A percentile compares a stretch with the other conserved stretches of the same genome.
Evolutionary conservation across 2,797 vertebrate genomes (phyloP).

Genomic region (Crocidura indochinensis): DNA sequence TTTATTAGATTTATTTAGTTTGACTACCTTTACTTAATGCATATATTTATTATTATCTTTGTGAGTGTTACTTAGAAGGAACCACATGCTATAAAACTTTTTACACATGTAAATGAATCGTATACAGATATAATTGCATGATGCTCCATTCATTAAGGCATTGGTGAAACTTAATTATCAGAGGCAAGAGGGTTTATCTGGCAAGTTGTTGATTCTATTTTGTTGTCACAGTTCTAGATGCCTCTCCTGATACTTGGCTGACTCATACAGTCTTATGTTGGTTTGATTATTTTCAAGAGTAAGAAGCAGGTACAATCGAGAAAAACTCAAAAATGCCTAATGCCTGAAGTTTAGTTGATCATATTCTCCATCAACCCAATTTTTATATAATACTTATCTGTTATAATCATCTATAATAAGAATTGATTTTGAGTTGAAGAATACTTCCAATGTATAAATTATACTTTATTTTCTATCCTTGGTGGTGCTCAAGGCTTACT

Average conservation of each 20-base stretch:
- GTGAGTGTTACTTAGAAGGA: no score
- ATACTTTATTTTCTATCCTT: no score
- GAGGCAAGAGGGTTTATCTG: neutral
- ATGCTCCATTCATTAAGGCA: neutral
- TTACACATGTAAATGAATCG: neutral
- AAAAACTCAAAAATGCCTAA: constrained; percentile 15
- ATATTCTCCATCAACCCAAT: constrained; percentile 65
- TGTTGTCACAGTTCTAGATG: neutral
- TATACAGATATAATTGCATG: neutral
- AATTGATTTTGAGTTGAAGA: neutral
- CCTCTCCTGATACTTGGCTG: neutral
- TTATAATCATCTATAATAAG: neutral
- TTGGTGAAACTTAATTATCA: neutral
- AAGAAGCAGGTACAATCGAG: constrained; percentile 40
- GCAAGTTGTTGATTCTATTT: neutral
- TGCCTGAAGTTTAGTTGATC: constrained; percentile 52
- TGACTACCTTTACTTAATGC: constrained; percentile 34
- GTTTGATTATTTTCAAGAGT: constrained; percentile 63
- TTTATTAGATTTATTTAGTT: constrained; percentile 14
- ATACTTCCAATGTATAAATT: constrained; percentile 20
- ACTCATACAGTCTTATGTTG: neutral
- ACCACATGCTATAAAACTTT: no score
- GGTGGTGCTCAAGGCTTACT: no score
- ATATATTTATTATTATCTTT: neutral
- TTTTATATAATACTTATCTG: constrained; percentile 61